These are phyloP conservation scores for Tretioscincus oriximinensis DNA, from an alignment of 2,113 vertebrate genomes.

Conservation along the genomic window DNA sequence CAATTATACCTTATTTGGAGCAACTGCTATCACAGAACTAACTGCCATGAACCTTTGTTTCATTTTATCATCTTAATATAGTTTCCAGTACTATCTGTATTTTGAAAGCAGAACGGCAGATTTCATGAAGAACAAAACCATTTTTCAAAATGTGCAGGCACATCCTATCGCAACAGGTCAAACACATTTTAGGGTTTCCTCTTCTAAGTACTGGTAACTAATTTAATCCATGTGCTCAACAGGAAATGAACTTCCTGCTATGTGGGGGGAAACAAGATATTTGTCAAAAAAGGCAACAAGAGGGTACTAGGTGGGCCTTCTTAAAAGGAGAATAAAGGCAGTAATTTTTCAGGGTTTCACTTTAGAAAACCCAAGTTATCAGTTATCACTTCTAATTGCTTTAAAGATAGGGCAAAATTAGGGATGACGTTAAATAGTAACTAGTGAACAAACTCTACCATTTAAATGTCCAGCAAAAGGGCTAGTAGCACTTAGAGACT, in stretches of 20 bases:
- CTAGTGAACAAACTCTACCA: too few species aligned
- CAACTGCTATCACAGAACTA: not conserved
- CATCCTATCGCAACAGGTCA: not conserved
- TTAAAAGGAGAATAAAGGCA: not conserved
- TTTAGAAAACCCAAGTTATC: too few species aligned
- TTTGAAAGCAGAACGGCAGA: not conserved
- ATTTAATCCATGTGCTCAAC: accelerated
- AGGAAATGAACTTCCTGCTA: constrained; percentile 48
- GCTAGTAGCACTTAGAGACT: too few species aligned
- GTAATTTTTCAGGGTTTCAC: too few species aligned
- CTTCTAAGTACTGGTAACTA: not conserved
- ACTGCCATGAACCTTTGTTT: not conserved
- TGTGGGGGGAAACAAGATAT: constrained; percentile 12
- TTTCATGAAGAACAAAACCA: not conserved
- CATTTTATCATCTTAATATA: not conserved
- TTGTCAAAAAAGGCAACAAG: constrained; percentile 26
- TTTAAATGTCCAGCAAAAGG: too few species aligned
- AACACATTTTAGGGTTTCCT: constrained; percentile 36
- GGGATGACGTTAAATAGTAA: too few species aligned
- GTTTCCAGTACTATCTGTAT: not conserved
- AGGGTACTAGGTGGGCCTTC: not conserved
- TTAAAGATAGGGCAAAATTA: too few species aligned
- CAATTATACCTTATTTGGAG: not conserved
- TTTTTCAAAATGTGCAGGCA: not conserved
- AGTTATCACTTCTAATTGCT: too few species aligned